phyloP scores from a whole-genome alignment of 2,888 invertebrate species.

The Scaptomyza caliginosa region DNA sequence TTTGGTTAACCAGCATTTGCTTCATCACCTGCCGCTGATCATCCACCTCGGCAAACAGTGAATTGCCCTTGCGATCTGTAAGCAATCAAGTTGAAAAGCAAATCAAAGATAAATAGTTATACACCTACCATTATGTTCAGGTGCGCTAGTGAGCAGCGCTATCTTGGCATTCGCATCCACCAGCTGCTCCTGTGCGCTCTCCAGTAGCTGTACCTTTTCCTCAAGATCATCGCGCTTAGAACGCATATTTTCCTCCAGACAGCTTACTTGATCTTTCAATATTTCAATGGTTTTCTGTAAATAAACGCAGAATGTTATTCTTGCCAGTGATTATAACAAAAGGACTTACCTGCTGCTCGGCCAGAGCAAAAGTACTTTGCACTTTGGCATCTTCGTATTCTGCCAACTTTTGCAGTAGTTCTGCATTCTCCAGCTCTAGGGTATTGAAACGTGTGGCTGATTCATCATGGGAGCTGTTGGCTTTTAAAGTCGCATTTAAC shows the following conservation, averaged over 20 bases:
- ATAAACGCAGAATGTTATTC: background rate
- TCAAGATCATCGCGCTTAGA: conserved; percentile 82
- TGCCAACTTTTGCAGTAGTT: conserved; percentile 77
- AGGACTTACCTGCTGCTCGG: conserved; percentile 78
- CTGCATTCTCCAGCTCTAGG: conserved; percentile 79
- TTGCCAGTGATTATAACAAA: background rate
- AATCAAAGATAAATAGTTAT: background rate
- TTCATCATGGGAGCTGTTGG: conserved; percentile 50
- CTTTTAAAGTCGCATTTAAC: conserved; percentile 5
- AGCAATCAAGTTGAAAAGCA: background rate
- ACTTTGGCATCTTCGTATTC: conserved; percentile 73
- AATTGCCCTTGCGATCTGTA: conserved; percentile 87
- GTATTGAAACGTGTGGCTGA: conserved; percentile 37
- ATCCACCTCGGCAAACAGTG: conserved; percentile 88
- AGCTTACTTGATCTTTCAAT: conserved; percentile 80
- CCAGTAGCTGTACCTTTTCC: conserved; percentile 80
- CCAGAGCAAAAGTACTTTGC: conserved; percentile 71
- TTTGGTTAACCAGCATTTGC: conserved; percentile 86
- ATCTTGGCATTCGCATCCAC: conserved; percentile 82
- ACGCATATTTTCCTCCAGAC: conserved; percentile 81
- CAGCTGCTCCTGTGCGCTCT: conserved; percentile 82
- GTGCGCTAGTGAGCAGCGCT: conserved; percentile 69
- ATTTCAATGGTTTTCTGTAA: conserved; percentile 81
- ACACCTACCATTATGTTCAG: conserved; percentile 75
- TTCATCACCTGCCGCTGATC: conserved; percentile 88